phyloP scores from a whole-genome alignment of 2,797 vertebrate genomes.

The Neosilurus hyrtlii region DNA sequence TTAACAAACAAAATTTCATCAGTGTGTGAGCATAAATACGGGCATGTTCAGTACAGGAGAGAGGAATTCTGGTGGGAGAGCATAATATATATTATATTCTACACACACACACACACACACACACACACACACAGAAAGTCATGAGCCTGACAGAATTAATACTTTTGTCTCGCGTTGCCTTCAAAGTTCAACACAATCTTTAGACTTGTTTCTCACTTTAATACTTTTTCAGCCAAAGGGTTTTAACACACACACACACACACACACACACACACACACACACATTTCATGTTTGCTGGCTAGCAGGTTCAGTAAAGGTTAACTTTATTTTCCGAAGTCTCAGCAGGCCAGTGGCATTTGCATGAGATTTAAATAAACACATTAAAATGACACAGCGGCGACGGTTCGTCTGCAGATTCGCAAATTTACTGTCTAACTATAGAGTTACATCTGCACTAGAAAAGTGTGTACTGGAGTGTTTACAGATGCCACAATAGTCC shows the following conservation, averaged over 20 bases:
- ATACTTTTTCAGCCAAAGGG: slow-evolving; percentile 2
- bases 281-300: slow-evolving; percentile 13
- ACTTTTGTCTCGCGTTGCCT: not conserved
- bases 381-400: slow-evolving; percentile 28
- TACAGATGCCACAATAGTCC: not conserved
- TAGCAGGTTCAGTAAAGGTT: slow-evolving; percentile 24
- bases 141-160: slow-evolving; percentile 2
- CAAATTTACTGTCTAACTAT: slow-evolving; percentile 1
- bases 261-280: not conserved
- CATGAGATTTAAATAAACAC: slow-evolving; percentile 48
- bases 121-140: not conserved
- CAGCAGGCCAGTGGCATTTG: slow-evolving; percentile 38
- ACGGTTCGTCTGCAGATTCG: slow-evolving; percentile 7
- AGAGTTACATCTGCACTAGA: not conserved
- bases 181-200: slow-evolving; percentile 20
- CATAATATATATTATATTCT: not conserved
- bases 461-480: not conserved
- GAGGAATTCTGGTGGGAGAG: not conserved
- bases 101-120: too few relatives aligned
- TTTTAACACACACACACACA: not conserved
- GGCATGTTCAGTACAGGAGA: not conserved
- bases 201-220: not conserved
- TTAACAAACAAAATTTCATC: not conserved
- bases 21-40: not conserved
- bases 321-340: slow-evolving; percentile 39